Conservation (phyloP, 2,113 vertebrate species). For the Okapia johnstoni region DNA sequence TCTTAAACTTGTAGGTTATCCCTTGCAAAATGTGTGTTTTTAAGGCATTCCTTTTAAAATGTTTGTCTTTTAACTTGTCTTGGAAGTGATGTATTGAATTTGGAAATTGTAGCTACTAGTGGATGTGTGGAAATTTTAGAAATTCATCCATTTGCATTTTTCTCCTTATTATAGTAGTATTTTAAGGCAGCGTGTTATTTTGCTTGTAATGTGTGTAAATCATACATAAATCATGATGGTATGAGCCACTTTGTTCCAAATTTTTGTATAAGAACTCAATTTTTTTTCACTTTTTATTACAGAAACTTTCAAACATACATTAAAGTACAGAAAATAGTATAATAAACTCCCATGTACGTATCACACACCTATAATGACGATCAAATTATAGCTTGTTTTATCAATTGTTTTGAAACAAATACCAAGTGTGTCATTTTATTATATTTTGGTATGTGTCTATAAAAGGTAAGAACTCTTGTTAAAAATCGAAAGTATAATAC, state of each 20-base stretch:
- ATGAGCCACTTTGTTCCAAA: not conserved
- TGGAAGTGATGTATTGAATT: not conserved
- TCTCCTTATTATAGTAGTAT: not conserved
- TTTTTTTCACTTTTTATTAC: not conserved
- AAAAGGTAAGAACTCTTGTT: not conserved
- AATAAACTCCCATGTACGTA: not conserved
- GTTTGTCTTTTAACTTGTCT: slow-evolving; percentile 20
- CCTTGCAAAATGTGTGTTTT: not conserved
- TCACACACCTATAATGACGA: not conserved
- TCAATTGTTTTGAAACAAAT: slow-evolving; percentile 14
- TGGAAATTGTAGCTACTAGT: slow-evolving; percentile 15
- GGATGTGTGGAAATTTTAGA: not conserved
- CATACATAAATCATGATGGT: not conserved
- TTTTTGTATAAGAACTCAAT: slow-evolving; percentile 22
- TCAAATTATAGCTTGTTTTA: slow-evolving; percentile 19
- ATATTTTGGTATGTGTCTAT: not conserved
- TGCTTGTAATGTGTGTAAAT: not conserved
- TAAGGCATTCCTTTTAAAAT: not conserved
- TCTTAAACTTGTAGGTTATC: slow-evolving; percentile 4
- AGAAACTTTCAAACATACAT: not conserved
- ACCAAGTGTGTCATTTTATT: not conserved
- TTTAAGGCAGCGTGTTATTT: not conserved
- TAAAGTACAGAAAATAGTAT: not conserved
- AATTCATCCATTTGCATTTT: not conserved
- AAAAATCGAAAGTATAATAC: not conserved